Percentiles rank a stretch among this genome's conserved stretches.
phyloP scores from a whole-genome alignment of 2,888 invertebrate genomes.

The Dynastes grantii region DNA sequence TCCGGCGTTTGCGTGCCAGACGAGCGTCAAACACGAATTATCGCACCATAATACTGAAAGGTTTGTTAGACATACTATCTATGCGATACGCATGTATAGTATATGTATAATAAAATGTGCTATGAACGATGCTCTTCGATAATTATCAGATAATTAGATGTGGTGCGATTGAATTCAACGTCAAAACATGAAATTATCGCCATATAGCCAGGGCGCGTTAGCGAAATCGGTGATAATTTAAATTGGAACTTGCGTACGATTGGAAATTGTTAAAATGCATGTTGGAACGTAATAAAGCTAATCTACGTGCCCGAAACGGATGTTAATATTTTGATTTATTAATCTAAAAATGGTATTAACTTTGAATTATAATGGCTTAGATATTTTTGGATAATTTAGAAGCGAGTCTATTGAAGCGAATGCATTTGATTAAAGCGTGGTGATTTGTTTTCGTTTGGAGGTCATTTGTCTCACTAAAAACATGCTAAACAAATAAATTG shows the following conservation, averaged over 20 bases:
- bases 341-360: not conserved
- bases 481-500: too few relatives aligned
- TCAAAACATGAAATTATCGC: constrained; percentile 34
- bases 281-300: not conserved
- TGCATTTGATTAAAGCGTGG: too few relatives aligned
- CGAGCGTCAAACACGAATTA: constrained; percentile 42
- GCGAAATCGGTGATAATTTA: constrained; percentile 28
- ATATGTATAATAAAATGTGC: constrained; percentile 20
- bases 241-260: not conserved
- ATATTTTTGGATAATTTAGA: too few relatives aligned
- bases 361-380: not conserved
- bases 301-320: too few relatives aligned
- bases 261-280: constrained; percentile 8
- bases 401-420: too few relatives aligned
- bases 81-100: not conserved
- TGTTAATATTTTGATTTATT: constrained; percentile 12
- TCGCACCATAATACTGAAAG: constrained; percentile 35
- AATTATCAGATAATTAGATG: constrained; percentile 40
- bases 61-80: constrained; percentile 27
- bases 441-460: too few relatives aligned
- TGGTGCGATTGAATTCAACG: constrained; percentile 6
- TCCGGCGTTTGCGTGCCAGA: constrained; percentile 54
- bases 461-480: too few relatives aligned
- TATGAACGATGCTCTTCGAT: constrained; percentile 36
- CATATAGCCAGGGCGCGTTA: not conserved